These are phyloP conservation scores for Chamaetylas fuelleborni DNA, from an alignment of 2,113 vertebrate species.

Conservation along the genomic window DNA sequence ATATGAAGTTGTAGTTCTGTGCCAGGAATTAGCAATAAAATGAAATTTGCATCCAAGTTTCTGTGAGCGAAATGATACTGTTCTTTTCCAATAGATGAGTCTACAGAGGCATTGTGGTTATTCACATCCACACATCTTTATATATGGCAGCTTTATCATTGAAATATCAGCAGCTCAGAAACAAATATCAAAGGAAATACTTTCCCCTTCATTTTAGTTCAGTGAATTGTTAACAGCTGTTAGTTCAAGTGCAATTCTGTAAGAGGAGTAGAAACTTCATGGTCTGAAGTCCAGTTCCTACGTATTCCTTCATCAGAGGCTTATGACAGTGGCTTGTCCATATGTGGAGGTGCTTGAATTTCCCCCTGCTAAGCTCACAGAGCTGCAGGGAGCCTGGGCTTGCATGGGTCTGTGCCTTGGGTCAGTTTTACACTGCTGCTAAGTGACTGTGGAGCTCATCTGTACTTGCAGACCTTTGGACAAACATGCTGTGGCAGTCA, in stretches of 20 bases:
- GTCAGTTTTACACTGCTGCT: background rate
- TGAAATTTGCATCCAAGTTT: background rate
- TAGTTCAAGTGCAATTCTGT: background rate
- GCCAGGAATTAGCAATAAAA: background rate
- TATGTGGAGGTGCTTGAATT: background rate
- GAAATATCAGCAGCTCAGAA: slow-evolving; percentile 14
- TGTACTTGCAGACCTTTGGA: background rate
- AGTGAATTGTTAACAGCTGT: slow-evolving; percentile 29
- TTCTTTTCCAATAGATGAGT: background rate
- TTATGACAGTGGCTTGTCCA: background rate
- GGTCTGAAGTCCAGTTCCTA: background rate
- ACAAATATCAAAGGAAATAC: background rate
- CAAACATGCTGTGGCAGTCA: background rate
- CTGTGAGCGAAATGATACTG: background rate
- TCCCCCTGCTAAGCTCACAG: background rate
- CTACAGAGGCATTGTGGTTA: background rate
- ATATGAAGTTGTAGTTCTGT: background rate
- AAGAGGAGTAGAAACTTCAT: background rate
- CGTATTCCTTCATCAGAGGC: background rate
- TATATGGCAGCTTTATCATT: slow-evolving; percentile 1
- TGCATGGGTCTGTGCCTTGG: rapidly evolving
- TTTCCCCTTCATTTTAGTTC: background rate
- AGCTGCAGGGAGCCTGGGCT: background rate
- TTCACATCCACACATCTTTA: background rate
- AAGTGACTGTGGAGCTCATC: background rate